Percentiles rank a stretch among this genome's conserved stretches.
These are phyloP conservation scores for Anodontia alba DNA, from an alignment of 2,888 invertebrate genomes.

Conservation along the genomic window DNA sequence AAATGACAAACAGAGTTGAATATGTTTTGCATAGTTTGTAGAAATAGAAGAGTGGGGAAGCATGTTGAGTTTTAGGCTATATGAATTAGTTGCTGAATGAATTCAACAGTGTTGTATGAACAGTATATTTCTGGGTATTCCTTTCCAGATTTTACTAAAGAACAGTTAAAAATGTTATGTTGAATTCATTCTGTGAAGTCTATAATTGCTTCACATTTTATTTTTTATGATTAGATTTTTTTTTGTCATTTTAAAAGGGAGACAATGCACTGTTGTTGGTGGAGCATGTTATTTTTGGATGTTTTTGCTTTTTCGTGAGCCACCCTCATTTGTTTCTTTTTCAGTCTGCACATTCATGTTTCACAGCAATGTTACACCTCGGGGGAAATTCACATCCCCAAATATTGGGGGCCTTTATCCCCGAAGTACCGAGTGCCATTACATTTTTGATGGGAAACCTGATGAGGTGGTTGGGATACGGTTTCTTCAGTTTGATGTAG, in stretches of 20 bases:
- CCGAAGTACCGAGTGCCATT: slow-evolving; percentile 92
- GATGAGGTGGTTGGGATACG: slow-evolving; percentile 94
- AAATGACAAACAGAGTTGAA: slow-evolving; percentile 4
- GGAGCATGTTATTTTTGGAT: slow-evolving; percentile 6
- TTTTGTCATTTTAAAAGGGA: neutral
- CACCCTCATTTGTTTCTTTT: slow-evolving; percentile 60
- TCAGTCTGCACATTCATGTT: slow-evolving; percentile 89
- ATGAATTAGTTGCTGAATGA: neutral
- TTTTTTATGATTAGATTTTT: neutral
- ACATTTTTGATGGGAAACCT: slow-evolving; percentile 94
- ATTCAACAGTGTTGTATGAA: neutral
- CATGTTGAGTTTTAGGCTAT: neutral
- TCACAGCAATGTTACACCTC: slow-evolving; percentile 68
- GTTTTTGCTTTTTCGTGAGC: slow-evolving; percentile 23
- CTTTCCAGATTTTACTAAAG: no score
- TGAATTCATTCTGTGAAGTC: slow-evolving; percentile 1
- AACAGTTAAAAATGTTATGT: neutral
- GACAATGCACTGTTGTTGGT: slow-evolving; percentile 15
- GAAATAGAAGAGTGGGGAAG: slow-evolving; percentile 2
- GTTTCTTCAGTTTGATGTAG: slow-evolving; percentile 95
- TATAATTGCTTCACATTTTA: neutral
- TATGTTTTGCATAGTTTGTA: neutral
- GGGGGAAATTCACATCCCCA: slow-evolving; percentile 93
- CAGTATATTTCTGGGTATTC: no score
- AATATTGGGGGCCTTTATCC: slow-evolving; percentile 94